Percentiles rank a stretch among this genome's conserved stretches.
Evolutionary conservation across 2,888 invertebrate species (phyloP).

Genomic region (Hoplodrina ambigua): DNA sequence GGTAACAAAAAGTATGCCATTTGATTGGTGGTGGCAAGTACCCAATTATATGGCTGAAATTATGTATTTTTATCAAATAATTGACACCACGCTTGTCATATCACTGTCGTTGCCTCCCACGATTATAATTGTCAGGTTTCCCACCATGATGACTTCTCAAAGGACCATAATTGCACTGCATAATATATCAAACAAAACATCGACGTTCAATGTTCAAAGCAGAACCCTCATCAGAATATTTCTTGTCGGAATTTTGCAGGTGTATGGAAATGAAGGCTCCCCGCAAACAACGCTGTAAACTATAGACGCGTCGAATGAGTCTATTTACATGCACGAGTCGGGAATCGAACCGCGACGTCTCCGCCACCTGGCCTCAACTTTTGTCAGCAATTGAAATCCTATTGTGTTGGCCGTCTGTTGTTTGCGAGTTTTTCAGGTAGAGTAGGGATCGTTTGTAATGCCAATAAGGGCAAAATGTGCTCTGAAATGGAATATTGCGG

Average conservation of each 20-base stretch:
- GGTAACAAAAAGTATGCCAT: too few relatives aligned
- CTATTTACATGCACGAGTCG: constrained; percentile 65
- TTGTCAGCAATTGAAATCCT: constrained; percentile 62
- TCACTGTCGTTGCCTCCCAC: too few relatives aligned
- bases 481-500: constrained; percentile 36
- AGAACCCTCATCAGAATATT: constrained; percentile 30
- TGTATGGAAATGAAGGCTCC: constrained; percentile 57
- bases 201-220: background rate
- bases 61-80: constrained; percentile 17
- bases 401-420: constrained; percentile 60
- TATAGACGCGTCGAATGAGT: constrained; percentile 57
- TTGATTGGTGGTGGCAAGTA: too few relatives aligned
- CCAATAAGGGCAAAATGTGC: constrained; percentile 50
- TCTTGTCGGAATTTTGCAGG: constrained; percentile 44
- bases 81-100: constrained; percentile 6
- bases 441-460: constrained; percentile 49
- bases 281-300: constrained; percentile 34
- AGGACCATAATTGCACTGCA: background rate
- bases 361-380: constrained; percentile 61
- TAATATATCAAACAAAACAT: constrained; percentile 14
- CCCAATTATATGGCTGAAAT: background rate
- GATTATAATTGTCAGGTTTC: background rate
- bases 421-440: constrained; percentile 51
- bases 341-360: constrained; percentile 66
- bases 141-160: background rate